phyloP scores from a whole-genome alignment of 1,140 invertebrate genomes.

The Drosophila murphyi region DNA sequence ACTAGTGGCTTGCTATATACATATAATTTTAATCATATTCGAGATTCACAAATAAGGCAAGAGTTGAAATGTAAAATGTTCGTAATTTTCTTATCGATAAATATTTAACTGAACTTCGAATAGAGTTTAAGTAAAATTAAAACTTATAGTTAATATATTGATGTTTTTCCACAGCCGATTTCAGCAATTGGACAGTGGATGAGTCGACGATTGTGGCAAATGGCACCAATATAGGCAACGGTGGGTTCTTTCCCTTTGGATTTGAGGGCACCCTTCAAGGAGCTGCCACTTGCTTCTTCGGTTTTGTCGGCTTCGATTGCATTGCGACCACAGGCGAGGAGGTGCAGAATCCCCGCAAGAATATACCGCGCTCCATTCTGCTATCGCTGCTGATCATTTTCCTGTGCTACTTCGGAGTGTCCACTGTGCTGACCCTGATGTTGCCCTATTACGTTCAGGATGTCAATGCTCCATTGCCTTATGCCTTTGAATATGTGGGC shows the following conservation, averaged over 20 bases:
- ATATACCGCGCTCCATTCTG: slow-evolving; percentile 94
- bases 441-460: slow-evolving; percentile 91
- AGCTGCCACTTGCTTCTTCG: slow-evolving; percentile 97
- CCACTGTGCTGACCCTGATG: slow-evolving; percentile 93
- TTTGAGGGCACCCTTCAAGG: slow-evolving; percentile 89
- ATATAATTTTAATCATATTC: no score
- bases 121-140: no score
- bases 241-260: slow-evolving; percentile 90
- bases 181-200: slow-evolving; percentile 60
- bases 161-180: slow-evolving; percentile 46
- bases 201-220: slow-evolving; percentile 27
- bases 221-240: slow-evolving; percentile 78
- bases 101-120: no score
- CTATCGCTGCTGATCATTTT: slow-evolving; percentile 92
- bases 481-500: slow-evolving; percentile 89
- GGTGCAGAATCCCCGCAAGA: slow-evolving; percentile 92
- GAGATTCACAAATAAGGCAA: no score
- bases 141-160: background rate
- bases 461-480: slow-evolving; percentile 89
- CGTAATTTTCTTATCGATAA: no score
- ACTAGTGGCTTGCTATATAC: no score
- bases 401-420: slow-evolving; percentile 92
- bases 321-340: slow-evolving; percentile 90
- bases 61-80: no score
- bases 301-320: slow-evolving; percentile 97